A percentile compares a stretch with the other conserved stretches of the same genome.
These are phyloP conservation scores for Apoda limacodes DNA, from an alignment of 2,888 invertebrate species.

Conservation along the genomic window DNA sequence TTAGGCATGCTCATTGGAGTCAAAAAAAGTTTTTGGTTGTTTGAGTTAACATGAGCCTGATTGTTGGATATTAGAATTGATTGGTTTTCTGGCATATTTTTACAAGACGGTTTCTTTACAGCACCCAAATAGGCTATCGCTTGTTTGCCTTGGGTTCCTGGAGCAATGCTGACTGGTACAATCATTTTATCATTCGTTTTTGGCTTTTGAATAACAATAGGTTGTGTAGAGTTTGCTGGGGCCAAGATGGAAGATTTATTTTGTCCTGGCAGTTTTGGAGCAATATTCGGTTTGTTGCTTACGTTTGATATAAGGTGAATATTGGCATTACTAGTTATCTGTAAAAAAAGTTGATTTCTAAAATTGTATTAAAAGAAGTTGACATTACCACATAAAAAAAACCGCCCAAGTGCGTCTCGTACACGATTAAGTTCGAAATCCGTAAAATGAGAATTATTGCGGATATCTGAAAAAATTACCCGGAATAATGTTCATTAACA, in stretches of 20 bases:
- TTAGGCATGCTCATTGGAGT: slow-evolving; percentile 71
- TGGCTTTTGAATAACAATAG: slow-evolving; percentile 70
- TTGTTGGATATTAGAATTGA: slow-evolving; percentile 60
- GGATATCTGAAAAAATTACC: no score
- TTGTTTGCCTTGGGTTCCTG: slow-evolving; percentile 49
- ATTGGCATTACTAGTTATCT: slow-evolving; percentile 54
- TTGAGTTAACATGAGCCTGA: slow-evolving; percentile 44
- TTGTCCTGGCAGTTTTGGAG: slow-evolving; percentile 43
- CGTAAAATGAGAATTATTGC: no score
- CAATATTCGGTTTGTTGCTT: slow-evolving; percentile 49
- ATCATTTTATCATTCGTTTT: slow-evolving; percentile 58
- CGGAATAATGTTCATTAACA: no score
- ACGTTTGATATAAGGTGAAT: slow-evolving; percentile 58
- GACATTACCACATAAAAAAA: no score
- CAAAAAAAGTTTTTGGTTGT: slow-evolving; percentile 68
- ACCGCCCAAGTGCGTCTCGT: no score
- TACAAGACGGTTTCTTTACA: slow-evolving; percentile 58
- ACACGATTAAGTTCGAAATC: no score
- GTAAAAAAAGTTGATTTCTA: no score
- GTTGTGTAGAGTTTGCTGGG: slow-evolving; percentile 52
- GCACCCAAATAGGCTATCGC: slow-evolving; percentile 67
- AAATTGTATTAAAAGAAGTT: no score
- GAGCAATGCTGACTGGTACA: slow-evolving; percentile 58
- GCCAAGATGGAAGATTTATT: slow-evolving; percentile 53
- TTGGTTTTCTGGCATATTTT: slow-evolving; percentile 49